Evolutionary conservation across 2,113 vertebrate genomes (phyloP).

Genomic region (Sminthopsis crassicaudata): DNA sequence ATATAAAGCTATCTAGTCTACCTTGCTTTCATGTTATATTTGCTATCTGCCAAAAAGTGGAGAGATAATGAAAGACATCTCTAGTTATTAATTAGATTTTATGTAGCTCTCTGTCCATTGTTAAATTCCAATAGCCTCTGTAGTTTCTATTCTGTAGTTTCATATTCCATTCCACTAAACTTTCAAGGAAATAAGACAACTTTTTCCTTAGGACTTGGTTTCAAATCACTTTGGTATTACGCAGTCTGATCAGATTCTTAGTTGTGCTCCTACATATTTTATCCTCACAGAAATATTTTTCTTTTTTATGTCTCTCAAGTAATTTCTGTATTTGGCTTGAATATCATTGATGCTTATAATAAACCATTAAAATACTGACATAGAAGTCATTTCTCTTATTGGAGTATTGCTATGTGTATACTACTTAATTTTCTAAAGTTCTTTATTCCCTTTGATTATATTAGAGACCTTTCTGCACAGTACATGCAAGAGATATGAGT

Average conservation of each 20-base stretch:
- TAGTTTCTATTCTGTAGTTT: not conserved
- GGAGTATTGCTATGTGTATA: not conserved
- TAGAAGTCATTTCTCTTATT: not conserved
- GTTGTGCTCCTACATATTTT: not conserved
- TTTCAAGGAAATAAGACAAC: not conserved
- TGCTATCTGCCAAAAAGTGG: not conserved
- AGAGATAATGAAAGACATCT: not conserved
- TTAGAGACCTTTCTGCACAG: not conserved
- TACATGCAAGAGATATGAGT: constrained; percentile 7
- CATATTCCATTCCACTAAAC: not conserved
- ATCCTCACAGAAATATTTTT: constrained; percentile 19
- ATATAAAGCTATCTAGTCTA: not conserved
- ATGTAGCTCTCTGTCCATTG: not conserved
- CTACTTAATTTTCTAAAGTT: constrained; percentile 35
- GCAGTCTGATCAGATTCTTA: not conserved
- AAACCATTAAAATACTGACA: constrained; percentile 43
- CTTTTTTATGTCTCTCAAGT: not conserved
- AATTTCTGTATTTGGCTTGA: constrained; percentile 28
- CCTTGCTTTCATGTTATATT: not conserved
- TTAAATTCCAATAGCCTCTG: not conserved
- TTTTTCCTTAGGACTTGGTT: constrained; percentile 30
- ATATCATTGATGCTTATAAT: constrained; percentile 6
- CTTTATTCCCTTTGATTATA: constrained; percentile 6
- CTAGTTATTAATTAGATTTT: not conserved
- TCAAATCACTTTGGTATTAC: not conserved